A percentile compares a stretch with the other conserved stretches of the same genome.
Conservation (phyloP, 1,140 invertebrate species). For the Mylabris phalerata region DNA sequence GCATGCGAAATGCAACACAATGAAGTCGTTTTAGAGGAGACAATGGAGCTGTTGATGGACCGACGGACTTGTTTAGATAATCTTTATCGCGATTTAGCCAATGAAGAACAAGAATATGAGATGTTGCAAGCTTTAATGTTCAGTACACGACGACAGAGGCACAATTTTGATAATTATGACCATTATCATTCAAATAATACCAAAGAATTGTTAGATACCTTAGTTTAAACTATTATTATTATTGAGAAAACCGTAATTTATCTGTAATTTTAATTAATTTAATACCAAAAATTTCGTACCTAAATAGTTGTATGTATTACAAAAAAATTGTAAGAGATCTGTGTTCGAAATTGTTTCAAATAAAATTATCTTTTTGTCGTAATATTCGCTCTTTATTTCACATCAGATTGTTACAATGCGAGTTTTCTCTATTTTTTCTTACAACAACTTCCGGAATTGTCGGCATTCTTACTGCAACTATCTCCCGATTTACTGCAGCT, state of each 20-base stretch:
- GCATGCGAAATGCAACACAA: conserved; percentile 58
- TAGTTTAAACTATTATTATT: conserved; percentile 30
- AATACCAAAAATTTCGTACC: conserved; percentile 41
- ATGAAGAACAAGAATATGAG: conserved; percentile 52
- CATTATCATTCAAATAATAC: conserved; percentile 30
- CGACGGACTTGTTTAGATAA: conserved; percentile 56
- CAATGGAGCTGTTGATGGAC: conserved; percentile 54
- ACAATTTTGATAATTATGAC: conserved; percentile 11
- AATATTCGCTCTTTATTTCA: too few species aligned
- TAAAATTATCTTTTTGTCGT: too few species aligned
- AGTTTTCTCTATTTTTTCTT: too few species aligned
- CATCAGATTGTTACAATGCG: too few species aligned
- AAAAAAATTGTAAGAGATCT: too few species aligned
- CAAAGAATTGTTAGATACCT: conserved; percentile 44
- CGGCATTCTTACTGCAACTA: too few species aligned
- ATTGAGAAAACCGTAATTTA: background rate
- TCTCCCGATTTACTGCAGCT: too few species aligned
- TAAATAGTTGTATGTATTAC: conserved; percentile 15
- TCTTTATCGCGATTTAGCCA: conserved; percentile 56
- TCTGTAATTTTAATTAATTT: conserved; percentile 23
- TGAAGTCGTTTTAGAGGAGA: conserved; percentile 54
- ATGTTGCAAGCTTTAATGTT: conserved; percentile 40
- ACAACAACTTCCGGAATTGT: too few species aligned
- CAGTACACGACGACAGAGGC: conserved; percentile 17
- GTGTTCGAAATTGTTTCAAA: too few species aligned